Base-by-base conservation (phyloP, 1,140 invertebrate species). In the Scaptomyza graminum region DNA sequence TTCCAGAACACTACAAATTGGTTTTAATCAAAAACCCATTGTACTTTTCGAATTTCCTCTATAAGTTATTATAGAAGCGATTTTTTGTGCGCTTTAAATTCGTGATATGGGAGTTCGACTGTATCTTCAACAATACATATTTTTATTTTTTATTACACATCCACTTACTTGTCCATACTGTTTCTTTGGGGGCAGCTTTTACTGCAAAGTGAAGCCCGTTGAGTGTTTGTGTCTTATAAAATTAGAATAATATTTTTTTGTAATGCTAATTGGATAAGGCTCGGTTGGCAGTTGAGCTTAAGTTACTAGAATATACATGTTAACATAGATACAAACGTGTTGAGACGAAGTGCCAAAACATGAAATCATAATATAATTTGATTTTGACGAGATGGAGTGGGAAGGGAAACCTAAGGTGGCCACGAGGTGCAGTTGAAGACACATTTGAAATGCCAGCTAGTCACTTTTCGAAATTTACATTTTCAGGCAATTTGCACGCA, bases 321-420 rank as follows among this genome's bases (percentile, higher is more conserved):
- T n/a, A 5, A 41, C 9, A 39, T 4, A 39, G 28, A 5, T 12
- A 39, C 37, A 41, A n/a, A 41, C 54, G 74, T 66, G 56, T 63
- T 46, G 61, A 49, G 68, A 57, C 62, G 59, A 85, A 81, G 82
- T 87, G 82, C 82, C 82, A 82, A 85, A 85, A 87, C 82, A 87
- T 82, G 78, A 88, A 88, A 81, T 85, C 79, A 85, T 85, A 85
- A 78, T 76, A 76, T 84, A 82, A 85, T 84, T 81, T 65, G 61
- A 57, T 85, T 76, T 69, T 70, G 77, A 74, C 77, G 61, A 74
- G 81, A 11, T 34, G 31, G 31, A 34, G 31, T 34, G 31, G 31
- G 31, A 8, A 34, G 31, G 56, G 54, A 44, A 34, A 4, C 16
- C 22, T 34, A 16, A 18, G 15, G 13, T 18, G 64, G 13, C 41